Evolutionary conservation across 2,113 vertebrate species (phyloP), one percentile per base, ranked within the genome.

Genomic region (Glaucomys volans): DNA sequence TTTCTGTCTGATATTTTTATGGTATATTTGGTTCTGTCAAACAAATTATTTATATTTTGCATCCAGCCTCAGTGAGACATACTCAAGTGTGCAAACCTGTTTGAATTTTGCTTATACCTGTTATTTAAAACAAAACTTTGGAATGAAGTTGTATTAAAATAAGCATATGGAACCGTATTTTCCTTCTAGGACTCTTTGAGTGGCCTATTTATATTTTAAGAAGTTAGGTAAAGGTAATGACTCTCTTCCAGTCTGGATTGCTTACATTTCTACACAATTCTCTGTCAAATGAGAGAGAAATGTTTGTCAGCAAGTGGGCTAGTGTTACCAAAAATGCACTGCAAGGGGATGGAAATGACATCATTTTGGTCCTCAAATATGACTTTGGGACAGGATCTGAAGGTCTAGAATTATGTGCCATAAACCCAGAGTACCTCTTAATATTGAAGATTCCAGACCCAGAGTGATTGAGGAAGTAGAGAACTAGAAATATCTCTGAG

Each of bases 251-350:
- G 9, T 94, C 50, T 96, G 37, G 0, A 40, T 94, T 64, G 79
- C 66, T 87, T 81, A 59, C 42, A 30, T n/a, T 81, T 86, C 74
- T 69, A 79, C 7, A 72, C 9, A 90, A 50, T 92, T 87, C 6
- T 94, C 66, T 92, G 66, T 91, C 64, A 83, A 94, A 26, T 44
- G 40, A 94, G 50, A 87, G 67, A 85, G 67, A 95, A 87, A 77
- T 93, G 30, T 93, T 97, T 96, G 82, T 94, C 91, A 97, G 86
- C 74, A 95, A 96, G 90, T 66, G 52, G 66, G 24, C n/a, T 95
- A 32, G 35, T 75, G 37, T 93, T 95, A n/a, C 67, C 85, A 95
- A 97, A 96, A 97, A 71, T n/a, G 64, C 74, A 92, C 18, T 87
- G 40, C 22, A 47, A 30, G 42, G 52, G 67, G 59, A 37, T 59